A percentile compares a stretch with the other conserved stretches of the same genome.
These are phyloP conservation scores for Nipponia nippon DNA, from an alignment of 2,113 vertebrate species.

Conservation along the genomic window DNA sequence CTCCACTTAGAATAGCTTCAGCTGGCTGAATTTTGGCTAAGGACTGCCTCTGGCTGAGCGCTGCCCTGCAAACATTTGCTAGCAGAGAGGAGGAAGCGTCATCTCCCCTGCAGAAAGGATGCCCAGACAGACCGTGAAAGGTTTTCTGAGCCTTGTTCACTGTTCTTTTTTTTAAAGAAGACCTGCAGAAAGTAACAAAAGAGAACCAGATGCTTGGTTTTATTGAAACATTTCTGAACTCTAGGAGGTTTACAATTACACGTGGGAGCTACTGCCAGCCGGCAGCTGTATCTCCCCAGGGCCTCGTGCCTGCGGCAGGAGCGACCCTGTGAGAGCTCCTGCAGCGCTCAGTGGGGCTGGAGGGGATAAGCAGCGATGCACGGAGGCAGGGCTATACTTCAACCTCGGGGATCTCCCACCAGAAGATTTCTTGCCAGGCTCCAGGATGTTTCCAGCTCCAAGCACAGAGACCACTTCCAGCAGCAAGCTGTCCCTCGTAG, in stretches of 20 bases:
- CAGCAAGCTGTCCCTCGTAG: background rate
- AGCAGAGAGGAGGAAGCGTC: background rate
- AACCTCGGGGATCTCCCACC: background rate
- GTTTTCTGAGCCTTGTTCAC: background rate
- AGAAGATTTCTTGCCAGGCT: background rate
- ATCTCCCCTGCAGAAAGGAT: background rate
- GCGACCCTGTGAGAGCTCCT: background rate
- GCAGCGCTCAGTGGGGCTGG: accelerated
- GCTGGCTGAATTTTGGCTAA: background rate
- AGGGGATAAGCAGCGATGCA: background rate
- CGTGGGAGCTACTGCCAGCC: background rate
- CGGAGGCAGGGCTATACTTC: background rate
- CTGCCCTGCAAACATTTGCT: background rate
- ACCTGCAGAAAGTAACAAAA: background rate
- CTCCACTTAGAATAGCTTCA: background rate
- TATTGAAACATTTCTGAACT: background rate
- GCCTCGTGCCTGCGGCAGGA: background rate
- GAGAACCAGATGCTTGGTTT: background rate
- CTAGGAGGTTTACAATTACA: background rate
- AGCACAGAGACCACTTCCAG: background rate
- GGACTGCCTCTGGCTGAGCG: background rate
- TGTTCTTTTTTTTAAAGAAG: background rate
- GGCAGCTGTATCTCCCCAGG: background rate
- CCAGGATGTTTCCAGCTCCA: background rate
- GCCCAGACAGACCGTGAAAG: background rate